phyloP scores from a whole-genome alignment of 2,888 invertebrate genomes.

The Ophioninae sp. region DNA sequence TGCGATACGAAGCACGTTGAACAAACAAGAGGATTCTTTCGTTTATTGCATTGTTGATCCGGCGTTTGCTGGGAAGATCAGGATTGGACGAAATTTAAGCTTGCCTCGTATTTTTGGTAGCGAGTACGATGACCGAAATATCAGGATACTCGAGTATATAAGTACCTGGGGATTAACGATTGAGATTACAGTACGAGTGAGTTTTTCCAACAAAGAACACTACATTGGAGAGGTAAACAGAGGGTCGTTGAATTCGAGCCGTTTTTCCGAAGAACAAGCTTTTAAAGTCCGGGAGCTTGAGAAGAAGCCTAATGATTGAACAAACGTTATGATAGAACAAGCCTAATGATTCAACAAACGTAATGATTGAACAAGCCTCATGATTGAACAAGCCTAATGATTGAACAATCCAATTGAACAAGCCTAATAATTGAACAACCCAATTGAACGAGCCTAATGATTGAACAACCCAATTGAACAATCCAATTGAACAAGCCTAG shows the following conservation, averaged over 20 bases:
- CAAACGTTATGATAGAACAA: too few species aligned
- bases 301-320: too few species aligned
- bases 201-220: not conserved
- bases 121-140: not conserved
- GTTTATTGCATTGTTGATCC: not conserved
- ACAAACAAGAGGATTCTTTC: not conserved
- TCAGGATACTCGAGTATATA: constrained; percentile 2
- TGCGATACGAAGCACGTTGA: not conserved
- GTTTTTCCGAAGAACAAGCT: not conserved
- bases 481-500: too few species aligned
- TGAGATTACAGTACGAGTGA: constrained; percentile 1
- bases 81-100: not conserved
- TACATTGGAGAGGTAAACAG: constrained; percentile 1
- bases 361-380: too few species aligned
- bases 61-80: not conserved
- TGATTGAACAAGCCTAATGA: too few species aligned
- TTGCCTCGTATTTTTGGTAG: not conserved
- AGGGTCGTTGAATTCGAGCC: not conserved
- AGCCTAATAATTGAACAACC: too few species aligned
- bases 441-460: too few species aligned
- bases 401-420: too few species aligned
- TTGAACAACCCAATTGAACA: too few species aligned
- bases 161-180: not conserved
- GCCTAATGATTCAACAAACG: too few species aligned
- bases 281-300: too few species aligned